Conservation (phyloP, 2,797 vertebrate species). For the Poeciliopsis turneri region DNA sequence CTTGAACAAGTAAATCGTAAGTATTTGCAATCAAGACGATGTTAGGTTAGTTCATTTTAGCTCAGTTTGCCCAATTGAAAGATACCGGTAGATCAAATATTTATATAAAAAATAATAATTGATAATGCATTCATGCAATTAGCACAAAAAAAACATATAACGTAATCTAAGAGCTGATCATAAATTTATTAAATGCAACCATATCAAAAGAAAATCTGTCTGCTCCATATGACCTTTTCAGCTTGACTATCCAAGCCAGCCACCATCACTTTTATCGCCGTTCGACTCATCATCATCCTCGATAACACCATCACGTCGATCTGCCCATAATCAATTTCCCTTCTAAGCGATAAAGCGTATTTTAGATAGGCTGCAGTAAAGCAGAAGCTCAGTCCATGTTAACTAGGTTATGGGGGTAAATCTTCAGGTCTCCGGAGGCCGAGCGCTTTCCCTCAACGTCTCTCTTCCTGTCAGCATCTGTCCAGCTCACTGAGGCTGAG, state of each 20-base stretch:
- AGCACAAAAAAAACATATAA: no score
- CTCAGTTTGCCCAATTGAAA: no score
- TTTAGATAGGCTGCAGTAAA: slow-evolving; percentile 60
- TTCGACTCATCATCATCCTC: slow-evolving; percentile 40
- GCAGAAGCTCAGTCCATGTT: slow-evolving; percentile 64
- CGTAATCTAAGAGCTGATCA: no score
- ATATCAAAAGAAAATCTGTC: background rate
- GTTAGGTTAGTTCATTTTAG: background rate
- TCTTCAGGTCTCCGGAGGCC: slow-evolving; percentile 69
- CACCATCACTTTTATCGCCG: slow-evolving; percentile 19
- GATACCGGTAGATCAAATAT: no score
- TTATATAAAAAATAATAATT: no score
- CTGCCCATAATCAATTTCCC: slow-evolving; percentile 50
- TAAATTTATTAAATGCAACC: no score
- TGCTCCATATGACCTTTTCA: slow-evolving; percentile 5
- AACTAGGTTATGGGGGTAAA: slow-evolving; percentile 77
- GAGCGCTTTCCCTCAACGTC: slow-evolving; percentile 49
- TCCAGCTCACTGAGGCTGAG: slow-evolving; percentile 70
- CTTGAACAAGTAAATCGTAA: background rate
- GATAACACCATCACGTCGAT: slow-evolving; percentile 51
- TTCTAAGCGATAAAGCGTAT: slow-evolving; percentile 51
- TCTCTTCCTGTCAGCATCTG: slow-evolving; percentile 68
- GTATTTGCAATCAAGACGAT: background rate
- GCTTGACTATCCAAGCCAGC: slow-evolving; percentile 14
- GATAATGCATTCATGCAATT: no score